Conservation (phyloP, 2,888 invertebrate genomes). For the Lycaena phlaeas region DNA sequence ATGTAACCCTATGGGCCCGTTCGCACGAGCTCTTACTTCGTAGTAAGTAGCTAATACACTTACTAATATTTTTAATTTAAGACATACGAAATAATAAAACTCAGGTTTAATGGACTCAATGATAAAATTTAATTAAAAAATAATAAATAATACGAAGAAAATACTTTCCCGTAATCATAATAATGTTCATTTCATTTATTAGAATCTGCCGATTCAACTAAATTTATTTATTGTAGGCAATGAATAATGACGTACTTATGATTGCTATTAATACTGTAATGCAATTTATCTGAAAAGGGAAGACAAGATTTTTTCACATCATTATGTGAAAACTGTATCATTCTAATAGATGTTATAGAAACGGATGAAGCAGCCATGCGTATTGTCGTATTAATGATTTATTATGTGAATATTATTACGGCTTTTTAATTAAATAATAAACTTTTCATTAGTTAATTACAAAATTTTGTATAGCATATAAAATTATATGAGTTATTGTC, state of each 20-base stretch:
- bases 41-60: no score
- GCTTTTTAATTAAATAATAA: no score
- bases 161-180: not conserved
- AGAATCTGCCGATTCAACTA: not conserved
- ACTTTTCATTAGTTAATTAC: no score
- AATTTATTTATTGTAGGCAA: not conserved
- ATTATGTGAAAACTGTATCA: not conserved
- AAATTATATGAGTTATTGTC: no score
- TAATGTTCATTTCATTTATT: not conserved
- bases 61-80: no score
- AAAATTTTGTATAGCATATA: no score
- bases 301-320: not conserved
- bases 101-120: conserved; percentile 2
- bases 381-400: no score
- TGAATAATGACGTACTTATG: not conserved
- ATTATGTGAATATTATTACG: no score
- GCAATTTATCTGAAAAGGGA: conserved; percentile 1
- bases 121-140: not conserved
- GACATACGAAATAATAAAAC: no score
- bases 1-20: no score
- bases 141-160: not conserved
- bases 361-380: no score
- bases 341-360: conserved; percentile 1
- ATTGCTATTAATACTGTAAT: conserved; percentile 1
- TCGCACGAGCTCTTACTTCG: no score